Base-by-base conservation (phyloP, 2,113 vertebrate genomes). In the Sorex fumeus region DNA sequence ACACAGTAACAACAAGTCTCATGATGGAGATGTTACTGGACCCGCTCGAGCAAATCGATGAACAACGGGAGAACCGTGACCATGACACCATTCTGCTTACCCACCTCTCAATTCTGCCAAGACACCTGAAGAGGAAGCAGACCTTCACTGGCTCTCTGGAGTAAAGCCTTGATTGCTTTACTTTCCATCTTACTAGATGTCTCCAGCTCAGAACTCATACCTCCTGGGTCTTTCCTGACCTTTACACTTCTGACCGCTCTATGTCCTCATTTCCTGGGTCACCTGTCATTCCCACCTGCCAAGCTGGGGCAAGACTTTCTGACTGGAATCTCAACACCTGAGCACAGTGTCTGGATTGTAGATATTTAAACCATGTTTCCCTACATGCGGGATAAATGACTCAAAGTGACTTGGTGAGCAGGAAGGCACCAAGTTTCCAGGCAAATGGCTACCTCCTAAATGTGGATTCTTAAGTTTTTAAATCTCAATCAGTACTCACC, bases 311-410 rank as follows among this genome's bases (percentile, higher is more conserved):
- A 11, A 28, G 88, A 32, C 25, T 66, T 23, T 30, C 40, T 1
- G 15, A 8, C 12, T 16, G n/a, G 36, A 28, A 43, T 1, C 13
- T 30, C 6, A 6, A 40, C 21, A 40, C 69, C 25, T 0, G 0
- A 16, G 12, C 43, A n/a, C 25, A 8, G 36, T 2, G 0, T 2
- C 81, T 75, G 10, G 27, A 30, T 4, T 19, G 43, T 0, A 2
- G 34, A 70, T 0, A 11, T 36, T 57, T 6, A 7, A 43, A 8
- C 16, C 10, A 1, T 0, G 0, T 1, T 27, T 32, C 0, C 1
- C 10, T 7, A 28, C 2, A 0, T 0, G n/a, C 66, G 0, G 12
- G 60, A 47, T 2, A 27, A 67, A 62, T 0, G 36, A 25, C 67
- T 74, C 77, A 23, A 40, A 40, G 53, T 32, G 12, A 60, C 27